phyloP scores from a whole-genome alignment of 2,888 invertebrate genomes.

The Gasteruption jaculator region DNA sequence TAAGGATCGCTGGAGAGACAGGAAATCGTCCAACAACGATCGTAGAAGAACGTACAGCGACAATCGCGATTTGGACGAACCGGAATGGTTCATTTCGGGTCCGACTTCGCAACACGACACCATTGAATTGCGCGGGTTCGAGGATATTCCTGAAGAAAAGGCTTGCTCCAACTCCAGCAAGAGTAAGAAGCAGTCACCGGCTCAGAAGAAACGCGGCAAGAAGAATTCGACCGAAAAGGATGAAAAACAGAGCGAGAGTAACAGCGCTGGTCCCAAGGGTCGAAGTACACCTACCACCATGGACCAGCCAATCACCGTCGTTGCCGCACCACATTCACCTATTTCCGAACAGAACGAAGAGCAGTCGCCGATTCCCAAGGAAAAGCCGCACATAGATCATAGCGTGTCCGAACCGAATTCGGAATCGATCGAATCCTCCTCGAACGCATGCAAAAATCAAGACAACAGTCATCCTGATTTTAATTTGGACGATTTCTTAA shows the following conservation, averaged over 20 bases:
- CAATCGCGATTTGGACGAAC: constrained; percentile 68
- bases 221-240: constrained; percentile 48
- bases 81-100: constrained; percentile 87
- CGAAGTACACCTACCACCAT: constrained; percentile 49
- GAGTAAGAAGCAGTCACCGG: constrained; percentile 50
- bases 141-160: constrained; percentile 60
- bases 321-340: constrained; percentile 45
- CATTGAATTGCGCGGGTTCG: constrained; percentile 90
- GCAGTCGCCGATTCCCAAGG: constrained; percentile 26
- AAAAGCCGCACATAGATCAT: constrained; percentile 28
- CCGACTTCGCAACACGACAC: constrained; percentile 89
- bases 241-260: constrained; percentile 32
- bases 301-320: constrained; percentile 38
- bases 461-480: constrained; percentile 54
- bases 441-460: constrained; percentile 28
- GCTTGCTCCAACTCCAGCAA: constrained; percentile 29
- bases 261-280: constrained; percentile 39
- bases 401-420: constrained; percentile 28
- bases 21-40: constrained; percentile 55
- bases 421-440: constrained; percentile 28
- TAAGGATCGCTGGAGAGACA: constrained; percentile 53
- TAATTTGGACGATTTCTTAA: constrained; percentile 82
- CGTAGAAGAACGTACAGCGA: constrained; percentile 56
- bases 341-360: constrained; percentile 43
- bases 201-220: constrained; percentile 52